Evolutionary conservation across 1,140 invertebrate genomes (phyloP).

Genomic region (Sinonovacula constricta): DNA sequence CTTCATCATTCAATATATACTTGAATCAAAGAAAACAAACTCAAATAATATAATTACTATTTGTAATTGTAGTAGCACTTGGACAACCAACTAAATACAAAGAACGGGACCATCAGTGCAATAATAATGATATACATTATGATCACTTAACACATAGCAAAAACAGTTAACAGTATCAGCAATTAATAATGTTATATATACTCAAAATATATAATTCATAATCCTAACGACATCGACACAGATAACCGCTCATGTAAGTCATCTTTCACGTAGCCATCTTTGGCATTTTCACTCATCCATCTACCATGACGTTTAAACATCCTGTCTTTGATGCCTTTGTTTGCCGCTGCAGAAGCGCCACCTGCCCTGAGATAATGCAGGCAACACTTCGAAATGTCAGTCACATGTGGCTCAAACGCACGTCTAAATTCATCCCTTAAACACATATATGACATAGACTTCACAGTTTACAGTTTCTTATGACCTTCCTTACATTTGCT

Average conservation of each 20-base stretch:
- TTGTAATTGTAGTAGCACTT: too few species aligned
- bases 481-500: background rate
- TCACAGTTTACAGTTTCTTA: background rate
- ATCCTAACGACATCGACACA: background rate
- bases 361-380: slow-evolving; percentile 34
- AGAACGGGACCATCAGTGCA: too few species aligned
- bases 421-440: slow-evolving; percentile 14
- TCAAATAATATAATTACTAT: too few species aligned
- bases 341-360: slow-evolving; percentile 24
- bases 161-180: too few species aligned
- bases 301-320: slow-evolving; percentile 24
- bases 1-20: too few species aligned
- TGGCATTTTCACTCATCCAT: slow-evolving; percentile 13
- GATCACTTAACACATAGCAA: too few species aligned
- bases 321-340: slow-evolving; percentile 14
- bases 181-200: slow-evolving; percentile 8
- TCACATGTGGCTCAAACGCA: slow-evolving; percentile 13
- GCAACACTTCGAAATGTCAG: slow-evolving; percentile 27
- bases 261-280: slow-evolving; percentile 27
- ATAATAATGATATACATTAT: too few species aligned
- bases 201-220: too few species aligned
- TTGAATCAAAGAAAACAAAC: too few species aligned
- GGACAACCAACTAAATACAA: too few species aligned
- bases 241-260: slow-evolving; percentile 11
- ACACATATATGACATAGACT: slow-evolving; percentile 15